Percentiles rank a stretch among this genome's conserved stretches.
Evolutionary conservation across 2,113 vertebrate species (phyloP).

Genomic region (Zapus hudsonius): DNA sequence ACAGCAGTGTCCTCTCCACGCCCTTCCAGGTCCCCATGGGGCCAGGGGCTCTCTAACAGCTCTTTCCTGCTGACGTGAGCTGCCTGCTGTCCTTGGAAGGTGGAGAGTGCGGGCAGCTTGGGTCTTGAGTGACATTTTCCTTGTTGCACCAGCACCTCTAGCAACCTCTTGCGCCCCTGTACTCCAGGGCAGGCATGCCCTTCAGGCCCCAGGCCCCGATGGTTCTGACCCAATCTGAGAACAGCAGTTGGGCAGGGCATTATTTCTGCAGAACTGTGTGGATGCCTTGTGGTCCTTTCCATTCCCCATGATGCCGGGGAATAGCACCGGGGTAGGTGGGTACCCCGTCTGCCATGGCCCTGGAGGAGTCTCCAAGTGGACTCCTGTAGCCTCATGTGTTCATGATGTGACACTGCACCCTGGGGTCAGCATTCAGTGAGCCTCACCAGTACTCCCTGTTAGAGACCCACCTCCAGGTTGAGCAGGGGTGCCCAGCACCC

Average conservation of each 20-base stretch:
- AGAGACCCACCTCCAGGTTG: background rate
- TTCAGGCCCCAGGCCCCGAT: background rate
- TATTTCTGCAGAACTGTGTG: background rate
- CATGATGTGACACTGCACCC: background rate
- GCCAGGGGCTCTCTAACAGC: background rate
- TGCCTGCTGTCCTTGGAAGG: background rate
- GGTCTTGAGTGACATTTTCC: background rate
- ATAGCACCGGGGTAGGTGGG: background rate
- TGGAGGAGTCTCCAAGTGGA: background rate
- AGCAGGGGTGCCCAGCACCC: background rate
- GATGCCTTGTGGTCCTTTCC: too few relatives aligned
- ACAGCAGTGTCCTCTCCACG: accelerated
- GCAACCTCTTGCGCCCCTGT: background rate
- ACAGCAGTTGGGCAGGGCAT: background rate
- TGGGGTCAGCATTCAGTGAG: background rate
- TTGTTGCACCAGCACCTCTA: background rate
- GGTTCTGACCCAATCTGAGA: background rate
- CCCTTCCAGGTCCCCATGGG: accelerated
- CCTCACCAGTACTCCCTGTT: background rate
- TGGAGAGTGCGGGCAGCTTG: accelerated
- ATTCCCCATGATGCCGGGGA: background rate
- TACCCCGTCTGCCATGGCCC: background rate
- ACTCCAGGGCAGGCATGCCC: background rate
- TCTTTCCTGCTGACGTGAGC: conserved; percentile 23
- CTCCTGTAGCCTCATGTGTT: background rate